Evolutionary conservation across 2,888 invertebrate genomes (phyloP), one percentile per base, ranked within the genome.

Genomic region (Catocala fraxini): DNA sequence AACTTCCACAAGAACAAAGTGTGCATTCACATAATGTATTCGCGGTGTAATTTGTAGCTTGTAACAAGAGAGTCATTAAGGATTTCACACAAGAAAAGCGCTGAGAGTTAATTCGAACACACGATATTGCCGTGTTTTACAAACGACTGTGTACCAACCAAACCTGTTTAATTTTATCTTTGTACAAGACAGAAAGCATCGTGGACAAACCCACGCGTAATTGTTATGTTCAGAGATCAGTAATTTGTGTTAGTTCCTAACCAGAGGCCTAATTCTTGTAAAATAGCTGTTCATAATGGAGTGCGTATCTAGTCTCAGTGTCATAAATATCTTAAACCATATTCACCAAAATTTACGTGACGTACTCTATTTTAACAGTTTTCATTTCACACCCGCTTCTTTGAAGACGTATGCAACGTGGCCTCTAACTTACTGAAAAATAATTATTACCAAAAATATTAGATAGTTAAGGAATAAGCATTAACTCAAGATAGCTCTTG

Each of bases 21-120:
- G 51, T 13, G 12, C 11, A 34, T 39, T 7, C 15, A 34, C 6
- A 5, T 51, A 51, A 57, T 59, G 52, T 59, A 60, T 60, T 64
- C 52, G 25, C 57, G 47, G 60, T 57, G 59, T 56, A 54, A 63
- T 52, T 69, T 71, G 68, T 71, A 69, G 65, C 68, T 68, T 65
- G 67, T 58, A 63, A 54, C 64, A 64, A 71, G 67, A 68, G 71
- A 66, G 62, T 69, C 66, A 69, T 71, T 72, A 70, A 54, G 55
- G 61, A 71, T 70, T 70, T 57, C 56, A 67, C 65, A 69, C 69
- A 75, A 73, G 71, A 53, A n/a, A 47, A 58, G 47, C 48, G 6
- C 33, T 13, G 33, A 6, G 43, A 53, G 51, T 55, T 47, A 51
- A 54, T 55, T 49, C 42, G 45, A 58, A 51, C 15, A 54, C 55